phyloP scores from a whole-genome alignment of 2,888 invertebrate species.

The Aphodius granarius region DNA sequence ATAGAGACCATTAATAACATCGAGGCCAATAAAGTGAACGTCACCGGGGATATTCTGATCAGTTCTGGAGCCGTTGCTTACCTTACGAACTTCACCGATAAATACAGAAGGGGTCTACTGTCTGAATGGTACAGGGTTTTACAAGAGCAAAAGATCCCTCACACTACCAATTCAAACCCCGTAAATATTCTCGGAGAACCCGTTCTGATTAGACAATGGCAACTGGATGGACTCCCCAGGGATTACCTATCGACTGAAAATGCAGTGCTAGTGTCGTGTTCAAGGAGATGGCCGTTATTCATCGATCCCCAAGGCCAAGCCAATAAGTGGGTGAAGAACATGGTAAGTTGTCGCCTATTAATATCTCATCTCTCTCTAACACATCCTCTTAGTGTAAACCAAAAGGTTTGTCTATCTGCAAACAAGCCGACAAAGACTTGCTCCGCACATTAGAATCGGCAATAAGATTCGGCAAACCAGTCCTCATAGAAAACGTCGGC shows the following conservation, averaged over 20 bases:
- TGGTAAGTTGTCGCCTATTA: slow-evolving; percentile 59
- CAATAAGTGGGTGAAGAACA: slow-evolving; percentile 88
- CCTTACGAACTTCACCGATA: slow-evolving; percentile 75
- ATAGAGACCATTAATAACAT: slow-evolving; percentile 66
- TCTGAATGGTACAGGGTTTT: slow-evolving; percentile 60
- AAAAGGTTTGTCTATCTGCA: slow-evolving; percentile 69
- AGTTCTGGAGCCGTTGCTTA: slow-evolving; percentile 77
- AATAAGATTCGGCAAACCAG: slow-evolving; percentile 72
- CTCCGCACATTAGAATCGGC: slow-evolving; percentile 70
- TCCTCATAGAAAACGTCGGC: slow-evolving; percentile 82
- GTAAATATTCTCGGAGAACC: slow-evolving; percentile 73
- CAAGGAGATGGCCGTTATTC: slow-evolving; percentile 85
- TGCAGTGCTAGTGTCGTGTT: slow-evolving; percentile 80
- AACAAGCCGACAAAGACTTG: slow-evolving; percentile 72
- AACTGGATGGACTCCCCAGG: slow-evolving; percentile 81
- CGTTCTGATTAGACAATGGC: slow-evolving; percentile 78
- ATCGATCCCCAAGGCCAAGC: slow-evolving; percentile 94
- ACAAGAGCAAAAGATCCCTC: slow-evolving; percentile 61
- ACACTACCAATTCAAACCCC: slow-evolving; percentile 68
- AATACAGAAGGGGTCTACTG: slow-evolving; percentile 62
- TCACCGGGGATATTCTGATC: slow-evolving; percentile 73
- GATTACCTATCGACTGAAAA: slow-evolving; percentile 88
- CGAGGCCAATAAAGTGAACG: slow-evolving; percentile 59
- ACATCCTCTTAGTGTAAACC: slow-evolving; percentile 62
- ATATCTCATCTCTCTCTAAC: neutral